A percentile compares a stretch with the other conserved stretches of the same genome.
These are phyloP conservation scores for Streblospio benedicti DNA, from an alignment of 1,140 invertebrate species.

Conservation along the genomic window DNA sequence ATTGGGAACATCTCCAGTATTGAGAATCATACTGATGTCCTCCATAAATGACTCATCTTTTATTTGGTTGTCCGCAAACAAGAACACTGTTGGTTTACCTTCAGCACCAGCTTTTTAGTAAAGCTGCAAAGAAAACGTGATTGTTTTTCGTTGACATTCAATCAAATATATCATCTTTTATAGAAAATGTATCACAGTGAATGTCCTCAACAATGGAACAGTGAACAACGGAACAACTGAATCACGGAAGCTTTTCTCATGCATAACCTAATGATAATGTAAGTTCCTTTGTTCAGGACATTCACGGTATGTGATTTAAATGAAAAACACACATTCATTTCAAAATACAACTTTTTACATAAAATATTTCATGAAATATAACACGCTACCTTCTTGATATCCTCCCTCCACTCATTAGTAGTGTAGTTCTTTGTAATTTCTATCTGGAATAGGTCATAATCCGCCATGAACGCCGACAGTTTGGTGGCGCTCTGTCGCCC, in stretches of 20 bases:
- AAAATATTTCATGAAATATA: not conserved
- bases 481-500: constrained; percentile 47
- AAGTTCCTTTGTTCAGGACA: too few relatives aligned
- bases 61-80: constrained; percentile 48
- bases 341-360: not conserved
- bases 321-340: not conserved
- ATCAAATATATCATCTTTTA: not conserved
- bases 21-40: constrained; percentile 49
- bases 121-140: not conserved
- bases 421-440: constrained; percentile 49
- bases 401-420: constrained; percentile 46
- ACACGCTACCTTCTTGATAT: constrained; percentile 40
- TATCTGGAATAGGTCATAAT: constrained; percentile 47
- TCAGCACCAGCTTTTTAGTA: constrained; percentile 39
- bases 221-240: too few relatives aligned
- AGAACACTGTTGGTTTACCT: constrained; percentile 44
- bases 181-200: too few relatives aligned
- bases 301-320: not conserved
- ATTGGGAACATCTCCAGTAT: constrained; percentile 49
- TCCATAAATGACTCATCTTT: constrained; percentile 50
- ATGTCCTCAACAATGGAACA: too few relatives aligned
- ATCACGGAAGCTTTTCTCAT: too few relatives aligned
- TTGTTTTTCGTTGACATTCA: not conserved
- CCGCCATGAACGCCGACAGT: constrained; percentile 47
- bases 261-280: too few relatives aligned